Base-by-base conservation (phyloP, 1,140 invertebrate species). In the Atopsyche davidsoni region DNA sequence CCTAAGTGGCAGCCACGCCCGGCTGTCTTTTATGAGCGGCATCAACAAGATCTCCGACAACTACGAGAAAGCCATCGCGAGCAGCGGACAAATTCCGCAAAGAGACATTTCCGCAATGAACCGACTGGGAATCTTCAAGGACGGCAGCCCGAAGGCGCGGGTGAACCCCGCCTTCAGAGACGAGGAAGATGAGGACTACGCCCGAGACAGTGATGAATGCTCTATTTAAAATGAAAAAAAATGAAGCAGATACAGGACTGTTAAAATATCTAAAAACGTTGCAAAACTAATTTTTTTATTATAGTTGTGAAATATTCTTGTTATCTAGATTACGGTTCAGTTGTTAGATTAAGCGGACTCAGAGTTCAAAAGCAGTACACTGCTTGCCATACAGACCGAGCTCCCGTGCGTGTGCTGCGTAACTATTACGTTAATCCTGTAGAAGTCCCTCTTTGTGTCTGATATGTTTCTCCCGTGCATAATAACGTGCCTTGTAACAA, bases 171-270 rank as follows among this genome's bases (percentile, higher is more conserved):
- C 41, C 7, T 54, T 47, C 13, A 46, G 67, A 66, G 54, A 64
- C 14, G 65, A 71, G 4, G 75, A 74, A n/a, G 73, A 75, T 3
- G 69, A 75, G 25, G 75, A 78, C 51, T 75, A 78, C 58, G 77
- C 77, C 17, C 68, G 73, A 6, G 77, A 79, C 55, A 78, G 76
- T 58, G 77, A 79, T 58, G 78, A 80, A 51, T 79, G 77, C 60
- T 75, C 72, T 56, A 75, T 73, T 59, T 75, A 70, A 64, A 45
- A 38, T 38, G 13, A 28, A 28, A 9, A 9, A 9, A 28, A 28
- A 7, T n/a, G 7, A 28, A 7, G 7, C 25, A 28, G 13, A 9
- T 7, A 7, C 25, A 28, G 7, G 7, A 28, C 25, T 9, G 7
- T 9, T 7, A 28, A 28, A 9, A 28, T 9, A 9, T 7, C 7